Base-by-base conservation (phyloP, 2,888 invertebrate genomes). In the Isotomurus palustris region DNA sequence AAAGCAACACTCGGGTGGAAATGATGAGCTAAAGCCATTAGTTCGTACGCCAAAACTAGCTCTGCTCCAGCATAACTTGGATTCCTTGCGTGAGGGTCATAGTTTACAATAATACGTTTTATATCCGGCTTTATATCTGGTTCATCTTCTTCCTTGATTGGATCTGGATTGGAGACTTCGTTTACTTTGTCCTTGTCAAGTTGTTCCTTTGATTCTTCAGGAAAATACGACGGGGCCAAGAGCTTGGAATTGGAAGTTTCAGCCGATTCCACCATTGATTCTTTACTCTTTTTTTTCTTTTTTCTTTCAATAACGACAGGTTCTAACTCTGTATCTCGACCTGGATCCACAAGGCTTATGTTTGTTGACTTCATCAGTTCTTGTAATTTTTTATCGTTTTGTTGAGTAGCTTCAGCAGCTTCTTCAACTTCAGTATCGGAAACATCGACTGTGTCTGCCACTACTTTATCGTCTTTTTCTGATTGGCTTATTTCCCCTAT, bases 1-100 rank as follows among this genome's bases (percentile, higher is more conserved):
- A 95, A 78, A 45, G 87, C 81, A 1, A 95, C 91, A 0, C 91
- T 88, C 0, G 97, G 97, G 77, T 99, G 97, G 75, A 84, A 93
- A 75, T 97, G 93, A 0, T 78, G 73, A 0, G 80, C 75, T 1
- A 97, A 78, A 0, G 82, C 75, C 10, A 80, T 67, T n/a, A 99
- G 77, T 75, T 99, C 97, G 50, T 84, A 76, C 60, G 85, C 83
- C 0, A 85, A 81, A 0, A 85, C 80, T 53, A 80, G 80, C 41
- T 85, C 82, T 0, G 89, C 91, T 27, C 89, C 88, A 12, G 89
- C 85, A 78, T 83, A 91, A 17, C 86, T 75, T 0, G 97, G 96
- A 77, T 96, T 95, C 25, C 96, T 82, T 24, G 77, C 83, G 78
- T 58, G 79, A 0, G 87, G 84, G 75, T 85, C 82, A 74, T 88